Evolutionary conservation across 2,888 invertebrate genomes (phyloP), one percentile per base, ranked within the genome.

Genomic region (Hesperia comma): DNA sequence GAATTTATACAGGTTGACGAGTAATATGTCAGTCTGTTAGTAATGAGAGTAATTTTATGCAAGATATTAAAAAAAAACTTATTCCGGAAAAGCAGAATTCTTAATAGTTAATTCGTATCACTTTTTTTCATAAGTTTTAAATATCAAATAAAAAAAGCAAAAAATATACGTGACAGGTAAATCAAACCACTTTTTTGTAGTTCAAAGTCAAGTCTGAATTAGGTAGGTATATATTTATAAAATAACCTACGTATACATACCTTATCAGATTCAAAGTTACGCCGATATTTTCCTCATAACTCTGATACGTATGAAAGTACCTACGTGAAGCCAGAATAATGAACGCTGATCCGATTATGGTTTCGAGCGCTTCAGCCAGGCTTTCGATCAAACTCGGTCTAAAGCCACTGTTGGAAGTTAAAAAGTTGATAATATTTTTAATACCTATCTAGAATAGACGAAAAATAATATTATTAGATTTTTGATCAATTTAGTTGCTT

Each of bases 271-370:
- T 49, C 3, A 49, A 49, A 19, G 19, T 49, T 6, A 14, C 10
- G 53, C 55, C 57, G 49, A 51, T 64, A 64, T 64, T 64, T 63
- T 49, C 7, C 41, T 43, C 58, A 60, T 60, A 58, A 40, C 5
- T 55, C 26, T 46, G 51, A 17, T 51, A 51, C 12, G 26, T 19
- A 51, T 53, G 53, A 32, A 53, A 53, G 58, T 32, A 26, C 26
- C 26, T 26, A 64, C 58, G 32, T 58, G 43, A 43, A 64, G 58
- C 57, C 53, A 54, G 58, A 58, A 64, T 64, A 64, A 64, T 64
- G 58, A 64, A 64, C 53, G 58, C 64, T 54, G 64, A 64, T 64
- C 64, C 58, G 64, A 64, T 64, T 64, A 58, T 53, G 64, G 56
- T 57, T 40, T 51, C 26, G 40, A 64, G 63, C 63, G 63, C 63